phyloP scores from a whole-genome alignment of 2,113 vertebrate species.

The Rhombomys opimus region DNA sequence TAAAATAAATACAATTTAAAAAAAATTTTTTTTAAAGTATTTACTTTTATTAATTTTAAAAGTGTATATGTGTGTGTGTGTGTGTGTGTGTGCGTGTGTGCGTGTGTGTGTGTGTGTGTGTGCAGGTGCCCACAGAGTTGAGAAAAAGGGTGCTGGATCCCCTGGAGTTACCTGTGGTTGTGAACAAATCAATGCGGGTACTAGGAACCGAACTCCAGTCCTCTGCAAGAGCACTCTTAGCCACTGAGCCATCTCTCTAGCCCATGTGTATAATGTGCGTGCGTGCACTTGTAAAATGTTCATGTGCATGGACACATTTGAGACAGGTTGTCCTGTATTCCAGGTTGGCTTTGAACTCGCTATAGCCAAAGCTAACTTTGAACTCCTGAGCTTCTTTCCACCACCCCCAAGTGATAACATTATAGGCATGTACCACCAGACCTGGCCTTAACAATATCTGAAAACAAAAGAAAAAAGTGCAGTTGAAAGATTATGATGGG shows the following conservation, averaged over 20 bases:
- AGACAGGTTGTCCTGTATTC: background rate
- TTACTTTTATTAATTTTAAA: background rate
- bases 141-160: background rate
- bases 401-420: background rate
- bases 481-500: conserved; percentile 17
- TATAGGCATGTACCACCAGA: background rate
- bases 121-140: background rate
- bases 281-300: too few species aligned
- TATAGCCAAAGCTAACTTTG: background rate
- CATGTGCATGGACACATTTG: background rate
- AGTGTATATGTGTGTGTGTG: background rate
- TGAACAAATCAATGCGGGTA: background rate
- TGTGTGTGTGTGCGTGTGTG: too few species aligned
- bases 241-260: background rate
- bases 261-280: background rate
- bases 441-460: background rate
- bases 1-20: too few species aligned
- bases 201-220: background rate
- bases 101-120: background rate
- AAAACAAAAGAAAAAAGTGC: background rate
- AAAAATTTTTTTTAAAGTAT: background rate
- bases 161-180: background rate
- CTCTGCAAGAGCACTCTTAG: background rate
- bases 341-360: background rate
- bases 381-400: background rate